Percentiles rank a stretch among this genome's conserved stretches.
phyloP scores from a whole-genome alignment of 2,797 vertebrate species.

The Zenarchopterus dispar region DNA sequence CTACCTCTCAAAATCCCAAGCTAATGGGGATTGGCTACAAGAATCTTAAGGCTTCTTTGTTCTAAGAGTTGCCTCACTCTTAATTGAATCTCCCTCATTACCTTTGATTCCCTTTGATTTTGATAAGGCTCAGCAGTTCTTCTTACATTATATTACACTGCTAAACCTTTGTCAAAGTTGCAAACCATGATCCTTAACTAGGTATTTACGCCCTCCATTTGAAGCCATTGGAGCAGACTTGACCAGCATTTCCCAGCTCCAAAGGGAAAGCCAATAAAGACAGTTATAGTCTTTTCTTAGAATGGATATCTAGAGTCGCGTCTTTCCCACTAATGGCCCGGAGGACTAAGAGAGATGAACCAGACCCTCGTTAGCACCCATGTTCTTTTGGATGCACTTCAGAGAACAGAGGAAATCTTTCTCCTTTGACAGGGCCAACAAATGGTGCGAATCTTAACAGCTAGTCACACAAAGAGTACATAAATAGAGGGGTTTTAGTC shows the following conservation, averaged over 20 bases:
- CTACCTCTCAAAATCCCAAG: constrained; percentile 16
- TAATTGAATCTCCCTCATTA: constrained; percentile 67
- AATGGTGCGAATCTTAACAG: constrained; percentile 42
- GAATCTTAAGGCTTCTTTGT: constrained; percentile 56
- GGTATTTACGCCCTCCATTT: constrained; percentile 34
- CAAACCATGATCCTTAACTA: constrained; percentile 42
- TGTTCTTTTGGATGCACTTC: constrained; percentile 69
- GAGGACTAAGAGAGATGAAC: constrained; percentile 39
- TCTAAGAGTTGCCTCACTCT: constrained; percentile 36
- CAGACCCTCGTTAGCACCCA: constrained; percentile 70
- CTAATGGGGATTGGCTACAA: constrained; percentile 32
- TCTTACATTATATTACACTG: constrained; percentile 51
- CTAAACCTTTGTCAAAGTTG: constrained; percentile 38
- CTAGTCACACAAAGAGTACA: constrained; percentile 21
- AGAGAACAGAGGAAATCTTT: constrained; percentile 41
- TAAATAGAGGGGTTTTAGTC: constrained; percentile 43
- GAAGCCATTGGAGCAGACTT: constrained; percentile 31
- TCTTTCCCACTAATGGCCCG: constrained; percentile 63
- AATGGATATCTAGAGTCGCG: constrained; percentile 30
- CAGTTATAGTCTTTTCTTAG: constrained; percentile 40
- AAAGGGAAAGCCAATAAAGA: constrained; percentile 38
- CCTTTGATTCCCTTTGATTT: constrained; percentile 49
- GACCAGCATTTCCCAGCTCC: not conserved
- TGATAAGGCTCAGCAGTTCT: constrained; percentile 42
- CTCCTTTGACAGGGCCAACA: constrained; percentile 48